Percentiles rank a stretch among this genome's conserved stretches.
Conservation (phyloP, 1,140 invertebrate genomes). For the Bombus consobrinus region DNA sequence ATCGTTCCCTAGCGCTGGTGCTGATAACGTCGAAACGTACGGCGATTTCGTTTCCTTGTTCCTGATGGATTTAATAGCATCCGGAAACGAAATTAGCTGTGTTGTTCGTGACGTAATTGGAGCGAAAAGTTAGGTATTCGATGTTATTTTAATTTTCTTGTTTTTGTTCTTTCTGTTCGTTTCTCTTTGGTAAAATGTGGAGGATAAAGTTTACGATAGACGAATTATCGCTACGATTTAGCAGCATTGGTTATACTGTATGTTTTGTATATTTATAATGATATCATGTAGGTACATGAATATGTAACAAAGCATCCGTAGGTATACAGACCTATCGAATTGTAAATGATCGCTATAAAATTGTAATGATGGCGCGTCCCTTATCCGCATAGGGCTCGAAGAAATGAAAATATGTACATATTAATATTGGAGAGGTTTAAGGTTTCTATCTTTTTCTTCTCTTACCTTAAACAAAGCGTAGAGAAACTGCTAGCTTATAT, state of each 20-base stretch:
- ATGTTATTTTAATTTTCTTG: too few relatives aligned
- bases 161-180: not conserved
- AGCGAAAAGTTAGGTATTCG: not conserved
- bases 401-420: not conserved
- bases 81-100: not conserved
- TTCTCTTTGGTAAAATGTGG: not conserved
- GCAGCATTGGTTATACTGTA: not conserved
- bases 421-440: not conserved
- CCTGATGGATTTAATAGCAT: slow-evolving; percentile 5
- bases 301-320: not conserved
- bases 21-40: slow-evolving; percentile 1
- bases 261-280: not conserved
- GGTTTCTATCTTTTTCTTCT: not conserved
- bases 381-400: not conserved
- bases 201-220: not conserved
- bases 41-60: slow-evolving; percentile 1
- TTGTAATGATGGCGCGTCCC: not conserved
- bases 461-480: not conserved
- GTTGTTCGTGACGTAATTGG: too few relatives aligned
- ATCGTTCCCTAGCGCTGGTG: slow-evolving; percentile 2
- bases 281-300: not conserved
- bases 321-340: not conserved
- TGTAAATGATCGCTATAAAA: not conserved
- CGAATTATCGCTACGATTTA: not conserved
- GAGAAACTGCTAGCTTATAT: not conserved